Evolutionary conservation across 2,113 vertebrate genomes (phyloP).

Genomic region (Lasiurus cinereus): DNA sequence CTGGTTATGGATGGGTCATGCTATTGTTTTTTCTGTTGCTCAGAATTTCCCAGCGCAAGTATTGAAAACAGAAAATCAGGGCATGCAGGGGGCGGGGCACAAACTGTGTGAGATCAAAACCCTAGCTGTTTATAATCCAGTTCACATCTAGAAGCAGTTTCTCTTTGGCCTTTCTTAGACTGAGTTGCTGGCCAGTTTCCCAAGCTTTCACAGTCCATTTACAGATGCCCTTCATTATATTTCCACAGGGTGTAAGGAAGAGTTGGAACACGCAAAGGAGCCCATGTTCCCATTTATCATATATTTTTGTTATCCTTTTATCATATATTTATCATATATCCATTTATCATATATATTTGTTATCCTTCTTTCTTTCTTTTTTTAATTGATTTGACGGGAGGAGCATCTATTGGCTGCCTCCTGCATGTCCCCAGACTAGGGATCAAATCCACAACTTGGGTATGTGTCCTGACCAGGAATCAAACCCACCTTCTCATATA

Average conservation of each 20-base stretch:
- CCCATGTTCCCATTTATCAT: neutral
- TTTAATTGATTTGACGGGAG: neutral
- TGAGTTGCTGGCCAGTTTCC: neutral
- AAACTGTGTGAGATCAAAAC: neutral
- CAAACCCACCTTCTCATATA: too few species aligned
- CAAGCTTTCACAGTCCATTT: neutral
- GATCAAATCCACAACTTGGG: neutral
- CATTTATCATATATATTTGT: neutral
- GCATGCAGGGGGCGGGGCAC: neutral
- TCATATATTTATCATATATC: neutral
- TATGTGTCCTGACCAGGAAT: neutral
- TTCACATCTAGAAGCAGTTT: neutral
- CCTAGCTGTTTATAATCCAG: neutral
- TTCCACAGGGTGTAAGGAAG: neutral
- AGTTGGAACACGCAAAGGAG: neutral
- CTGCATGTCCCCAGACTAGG: neutral
- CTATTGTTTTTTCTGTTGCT: neutral
- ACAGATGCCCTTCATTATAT: neutral
- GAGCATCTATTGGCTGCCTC: neutral
- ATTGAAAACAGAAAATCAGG: neutral
- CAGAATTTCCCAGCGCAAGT: neutral
- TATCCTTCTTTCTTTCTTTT: neutral
- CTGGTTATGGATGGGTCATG: neutral
- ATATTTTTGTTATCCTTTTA: neutral
- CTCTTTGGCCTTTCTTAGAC: neutral